Evolutionary conservation across 2,888 invertebrate genomes (phyloP), one percentile per base, ranked within the genome.

Genomic region (Morpho helenor): DNA sequence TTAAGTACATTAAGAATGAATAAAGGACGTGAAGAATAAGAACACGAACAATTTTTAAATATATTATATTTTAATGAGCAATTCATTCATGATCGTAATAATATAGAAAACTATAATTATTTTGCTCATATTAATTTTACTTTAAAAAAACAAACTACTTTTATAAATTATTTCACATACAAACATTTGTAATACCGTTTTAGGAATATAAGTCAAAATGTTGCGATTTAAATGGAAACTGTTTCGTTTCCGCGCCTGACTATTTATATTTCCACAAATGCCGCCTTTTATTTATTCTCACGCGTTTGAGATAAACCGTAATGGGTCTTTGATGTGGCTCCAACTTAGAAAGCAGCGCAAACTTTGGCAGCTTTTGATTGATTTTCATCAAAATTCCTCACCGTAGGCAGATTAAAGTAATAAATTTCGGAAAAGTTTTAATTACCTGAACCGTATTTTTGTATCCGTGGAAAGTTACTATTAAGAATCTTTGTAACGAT

Each of bases 321-420:
- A 89, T 87, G 82, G 80, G 74, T 75, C 87, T 88, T 88, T 88
- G 88, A 89, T 89, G 89, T 86, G 87, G 86, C 80, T 78, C 66
- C 65, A 69, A 75, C 75, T 80, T 74, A 73, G 72, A 78, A 75
- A 74, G 75, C 72, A 75, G 78, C 79, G 74, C 78, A 76, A 82
- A 84, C 80, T 88, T 87, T 85, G 80, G 75, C 80, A 82, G 78
- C 68, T 65, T 78, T 80, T 86, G 84, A 88, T 87, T 87, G 85
- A 86, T 88, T 87, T 80, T 78, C 76, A 77, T 76, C 69, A 70
- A 71, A 79, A 80, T 79, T 80, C 76, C 31, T 31, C 31, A 31
- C 31, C 71, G 67, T 64, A 62, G 60, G 62, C 68, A 66, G 72
- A 76, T 76, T 74, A 55, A 70, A 71, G 68, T 73, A 73, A 68